Evolutionary conservation across 2,113 vertebrate species (phyloP).

Genomic region (Nothoprocta perdicaria): DNA sequence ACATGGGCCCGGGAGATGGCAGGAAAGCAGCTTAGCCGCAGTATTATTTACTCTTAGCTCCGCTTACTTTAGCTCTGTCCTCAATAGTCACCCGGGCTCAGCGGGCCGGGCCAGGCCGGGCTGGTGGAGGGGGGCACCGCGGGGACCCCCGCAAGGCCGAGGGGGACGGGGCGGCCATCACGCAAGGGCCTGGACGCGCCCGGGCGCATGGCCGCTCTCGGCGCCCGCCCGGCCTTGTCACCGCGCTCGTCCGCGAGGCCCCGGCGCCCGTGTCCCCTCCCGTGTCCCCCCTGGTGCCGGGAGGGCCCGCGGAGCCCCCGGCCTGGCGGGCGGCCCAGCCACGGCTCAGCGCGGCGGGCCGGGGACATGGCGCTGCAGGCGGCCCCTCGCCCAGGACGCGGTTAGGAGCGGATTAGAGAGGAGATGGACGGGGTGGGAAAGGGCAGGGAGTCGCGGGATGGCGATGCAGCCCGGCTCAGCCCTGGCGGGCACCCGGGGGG

Average conservation of each 20-base stretch:
- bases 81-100: slow-evolving; percentile 55
- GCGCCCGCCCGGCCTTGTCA: too few relatives aligned
- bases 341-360: too few relatives aligned
- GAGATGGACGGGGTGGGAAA: too few relatives aligned
- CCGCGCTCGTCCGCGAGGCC: too few relatives aligned
- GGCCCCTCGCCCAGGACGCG: too few relatives aligned
- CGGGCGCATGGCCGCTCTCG: too few relatives aligned
- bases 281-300: background rate
- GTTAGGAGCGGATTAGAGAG: too few relatives aligned
- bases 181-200: background rate
- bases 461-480: too few relatives aligned
- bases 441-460: too few relatives aligned
- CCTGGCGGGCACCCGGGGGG: too few relatives aligned
- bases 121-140: rapidly evolving
- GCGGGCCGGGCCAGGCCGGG: background rate
- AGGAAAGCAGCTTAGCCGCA: slow-evolving; percentile 62
- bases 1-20: slow-evolving; percentile 15
- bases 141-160: background rate
- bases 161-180: rapidly evolving
- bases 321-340: background rate
- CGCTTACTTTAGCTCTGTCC: slow-evolving; percentile 59
- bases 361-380: too few relatives aligned
- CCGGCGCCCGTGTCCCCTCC: background rate
- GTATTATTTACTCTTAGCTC: slow-evolving; percentile 67
- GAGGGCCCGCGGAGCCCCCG: background rate